Percentiles rank a stretch among this genome's conserved stretches.
Evolutionary conservation across 2,113 vertebrate genomes (phyloP).

Genomic region (Pleuronectes platessa): DNA sequence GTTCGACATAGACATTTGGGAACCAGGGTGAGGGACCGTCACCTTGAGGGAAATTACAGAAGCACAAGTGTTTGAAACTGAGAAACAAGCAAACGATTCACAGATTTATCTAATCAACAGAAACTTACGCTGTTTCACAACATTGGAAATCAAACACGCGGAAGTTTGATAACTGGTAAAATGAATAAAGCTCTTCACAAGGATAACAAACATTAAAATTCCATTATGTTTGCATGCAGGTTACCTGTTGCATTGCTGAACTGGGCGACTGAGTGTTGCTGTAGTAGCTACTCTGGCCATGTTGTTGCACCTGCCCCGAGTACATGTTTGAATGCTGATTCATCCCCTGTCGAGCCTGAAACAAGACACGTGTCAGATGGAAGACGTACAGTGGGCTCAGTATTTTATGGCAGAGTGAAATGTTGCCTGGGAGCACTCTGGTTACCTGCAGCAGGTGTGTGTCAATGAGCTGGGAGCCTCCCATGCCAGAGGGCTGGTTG

Average conservation of each 20-base stretch:
- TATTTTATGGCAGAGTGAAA: neutral
- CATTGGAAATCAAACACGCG: neutral
- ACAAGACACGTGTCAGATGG: slow-evolving; percentile 18
- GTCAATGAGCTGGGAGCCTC: slow-evolving; percentile 95
- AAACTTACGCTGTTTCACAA: neutral
- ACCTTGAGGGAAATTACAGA: slow-evolving; percentile 78
- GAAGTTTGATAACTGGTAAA: neutral
- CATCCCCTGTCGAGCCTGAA: slow-evolving; percentile 95
- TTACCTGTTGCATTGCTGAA: slow-evolving; percentile 95
- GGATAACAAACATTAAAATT: neutral
- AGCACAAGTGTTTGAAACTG: no score
- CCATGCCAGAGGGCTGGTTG: slow-evolving; percentile 93
- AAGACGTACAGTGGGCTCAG: neutral
- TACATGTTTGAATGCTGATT: slow-evolving; percentile 97
- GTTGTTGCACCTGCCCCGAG: slow-evolving; percentile 95
- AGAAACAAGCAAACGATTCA: neutral
- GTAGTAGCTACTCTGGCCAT: slow-evolving; percentile 96
- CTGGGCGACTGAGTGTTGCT: slow-evolving; percentile 94
- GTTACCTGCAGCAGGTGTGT: slow-evolving; percentile 95
- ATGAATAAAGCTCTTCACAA: neutral
- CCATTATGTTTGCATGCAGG: neutral
- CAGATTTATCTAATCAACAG: neutral
- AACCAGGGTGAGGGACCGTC: slow-evolving; percentile 91
- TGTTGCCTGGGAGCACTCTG: neutral
- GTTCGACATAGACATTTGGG: slow-evolving; percentile 92